Percentiles rank a stretch among this genome's conserved stretches.
Evolutionary conservation across 2,113 vertebrate species (phyloP).

Genomic region (Ellobius talpinus): DNA sequence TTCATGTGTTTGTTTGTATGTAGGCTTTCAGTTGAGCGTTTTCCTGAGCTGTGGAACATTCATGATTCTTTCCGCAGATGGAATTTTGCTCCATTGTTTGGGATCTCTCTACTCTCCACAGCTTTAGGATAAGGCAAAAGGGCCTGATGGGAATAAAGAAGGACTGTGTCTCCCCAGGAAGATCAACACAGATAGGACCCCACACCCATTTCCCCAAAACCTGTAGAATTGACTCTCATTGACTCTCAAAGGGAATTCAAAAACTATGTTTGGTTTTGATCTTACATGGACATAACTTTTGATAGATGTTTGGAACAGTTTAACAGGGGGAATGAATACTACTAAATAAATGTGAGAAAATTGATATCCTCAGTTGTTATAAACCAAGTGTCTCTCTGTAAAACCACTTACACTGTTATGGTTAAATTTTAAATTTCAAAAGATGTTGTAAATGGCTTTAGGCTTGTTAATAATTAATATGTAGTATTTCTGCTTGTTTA

Average conservation of each 20-base stretch:
- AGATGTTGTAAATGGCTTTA: neutral
- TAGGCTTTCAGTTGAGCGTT: neutral
- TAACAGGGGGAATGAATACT: neutral
- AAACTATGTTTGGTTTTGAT: neutral
- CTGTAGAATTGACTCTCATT: neutral
- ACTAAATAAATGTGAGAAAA: neutral
- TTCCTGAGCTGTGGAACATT: neutral
- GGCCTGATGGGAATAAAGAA: neutral
- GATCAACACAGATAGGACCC: neutral
- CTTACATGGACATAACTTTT: neutral
- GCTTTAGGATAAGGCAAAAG: slow-evolving; percentile 14
- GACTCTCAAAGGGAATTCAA: neutral
- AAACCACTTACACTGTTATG: neutral
- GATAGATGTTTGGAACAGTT: neutral
- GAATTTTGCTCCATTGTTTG: neutral
- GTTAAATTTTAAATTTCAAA: neutral
- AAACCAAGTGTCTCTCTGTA: neutral
- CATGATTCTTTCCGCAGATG: neutral
- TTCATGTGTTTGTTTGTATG: neutral
- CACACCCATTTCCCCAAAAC: neutral
- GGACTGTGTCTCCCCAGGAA: neutral
- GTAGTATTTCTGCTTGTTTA: neutral
- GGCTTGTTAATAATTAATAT: neutral
- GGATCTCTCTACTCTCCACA: neutral
- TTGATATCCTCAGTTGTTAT: neutral